Evolutionary conservation across 2,113 vertebrate species (phyloP).

Genomic region (Caretta caretta): DNA sequence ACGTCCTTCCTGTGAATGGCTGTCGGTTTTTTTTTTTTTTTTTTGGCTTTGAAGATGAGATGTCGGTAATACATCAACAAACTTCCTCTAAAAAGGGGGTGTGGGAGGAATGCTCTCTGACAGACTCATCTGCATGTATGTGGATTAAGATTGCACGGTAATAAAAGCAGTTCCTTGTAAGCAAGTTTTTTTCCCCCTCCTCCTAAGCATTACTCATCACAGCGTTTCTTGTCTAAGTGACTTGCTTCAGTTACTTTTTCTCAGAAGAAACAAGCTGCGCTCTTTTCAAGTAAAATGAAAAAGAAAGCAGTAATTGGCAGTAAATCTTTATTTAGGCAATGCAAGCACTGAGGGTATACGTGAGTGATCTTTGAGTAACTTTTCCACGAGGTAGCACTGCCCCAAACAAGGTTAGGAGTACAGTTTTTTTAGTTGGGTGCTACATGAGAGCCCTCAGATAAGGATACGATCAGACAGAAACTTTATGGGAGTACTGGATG

Average conservation of each 20-base stretch:
- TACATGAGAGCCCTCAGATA: slow-evolving; percentile 29
- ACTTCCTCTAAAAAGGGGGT: slow-evolving; percentile 72
- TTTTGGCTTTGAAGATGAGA: slow-evolving; percentile 48
- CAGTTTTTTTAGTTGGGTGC: background rate
- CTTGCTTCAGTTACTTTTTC: background rate
- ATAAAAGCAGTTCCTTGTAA: background rate
- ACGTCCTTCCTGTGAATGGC: slow-evolving; percentile 39
- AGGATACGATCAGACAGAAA: slow-evolving; percentile 18
- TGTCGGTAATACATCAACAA: slow-evolving; percentile 68
- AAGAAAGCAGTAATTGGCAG: background rate
- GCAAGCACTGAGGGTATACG: background rate
- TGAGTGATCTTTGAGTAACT: background rate
- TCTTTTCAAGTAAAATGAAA: background rate
- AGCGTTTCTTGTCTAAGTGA: background rate
- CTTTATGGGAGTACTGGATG: slow-evolving; percentile 28
- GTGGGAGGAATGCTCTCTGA: slow-evolving; percentile 41
- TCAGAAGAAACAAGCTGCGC: background rate
- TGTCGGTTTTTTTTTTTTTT: background rate
- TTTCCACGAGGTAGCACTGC: background rate
- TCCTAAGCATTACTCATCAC: slow-evolving; percentile 33
- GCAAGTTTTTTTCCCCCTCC: background rate
- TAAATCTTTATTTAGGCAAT: background rate
- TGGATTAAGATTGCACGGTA: background rate
- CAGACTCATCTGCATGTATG: slow-evolving; percentile 62
- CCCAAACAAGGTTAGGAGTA: background rate